Conservation (phyloP, 2,113 vertebrate species). For the Sisor rabdophorus region DNA sequence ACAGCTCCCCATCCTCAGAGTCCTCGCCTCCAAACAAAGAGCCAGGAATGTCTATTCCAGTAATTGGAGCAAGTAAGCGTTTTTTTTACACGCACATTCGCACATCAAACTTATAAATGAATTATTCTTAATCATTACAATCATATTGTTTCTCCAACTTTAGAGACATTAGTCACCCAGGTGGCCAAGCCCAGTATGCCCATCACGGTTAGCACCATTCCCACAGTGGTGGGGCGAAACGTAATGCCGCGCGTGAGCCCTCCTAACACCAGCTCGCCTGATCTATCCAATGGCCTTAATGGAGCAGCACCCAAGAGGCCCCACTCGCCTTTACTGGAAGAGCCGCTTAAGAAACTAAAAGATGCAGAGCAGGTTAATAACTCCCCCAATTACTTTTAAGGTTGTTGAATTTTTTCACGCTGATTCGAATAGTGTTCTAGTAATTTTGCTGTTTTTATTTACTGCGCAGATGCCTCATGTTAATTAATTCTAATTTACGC, state of each 20-base stretch:
- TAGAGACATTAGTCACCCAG: slow-evolving; percentile 27
- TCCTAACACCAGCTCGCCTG: slow-evolving; percentile 62
- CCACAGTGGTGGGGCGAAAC: slow-evolving; percentile 66
- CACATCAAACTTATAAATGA: not conserved
- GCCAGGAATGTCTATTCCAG: slow-evolving; percentile 73
- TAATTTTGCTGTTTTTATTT: not conserved
- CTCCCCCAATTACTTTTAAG: no score
- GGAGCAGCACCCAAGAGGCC: slow-evolving; percentile 68
- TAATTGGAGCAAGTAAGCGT: slow-evolving; percentile 76
- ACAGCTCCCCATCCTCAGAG: slow-evolving; percentile 56
- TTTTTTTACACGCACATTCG: slow-evolving; percentile 14
- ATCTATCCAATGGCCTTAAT: slow-evolving; percentile 67
- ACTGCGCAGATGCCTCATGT: not conserved
- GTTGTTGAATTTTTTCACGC: no score
- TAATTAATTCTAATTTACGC: not conserved
- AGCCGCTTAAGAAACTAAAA: slow-evolving; percentile 71
- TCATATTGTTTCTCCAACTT: not conserved
- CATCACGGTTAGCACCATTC: slow-evolving; percentile 63
- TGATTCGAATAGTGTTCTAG: not conserved
- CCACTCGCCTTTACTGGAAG: slow-evolving; percentile 70
- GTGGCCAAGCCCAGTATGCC: slow-evolving; percentile 49
- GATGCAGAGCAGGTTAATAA: slow-evolving; percentile 69
- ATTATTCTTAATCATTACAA: not conserved
- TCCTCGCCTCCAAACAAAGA: slow-evolving; percentile 57
- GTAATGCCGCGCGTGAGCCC: slow-evolving; percentile 61